Evolutionary conservation across 2,888 invertebrate genomes (phyloP), one percentile per base, ranked within the genome.

Genomic region (Sipunculus nudus): DNA sequence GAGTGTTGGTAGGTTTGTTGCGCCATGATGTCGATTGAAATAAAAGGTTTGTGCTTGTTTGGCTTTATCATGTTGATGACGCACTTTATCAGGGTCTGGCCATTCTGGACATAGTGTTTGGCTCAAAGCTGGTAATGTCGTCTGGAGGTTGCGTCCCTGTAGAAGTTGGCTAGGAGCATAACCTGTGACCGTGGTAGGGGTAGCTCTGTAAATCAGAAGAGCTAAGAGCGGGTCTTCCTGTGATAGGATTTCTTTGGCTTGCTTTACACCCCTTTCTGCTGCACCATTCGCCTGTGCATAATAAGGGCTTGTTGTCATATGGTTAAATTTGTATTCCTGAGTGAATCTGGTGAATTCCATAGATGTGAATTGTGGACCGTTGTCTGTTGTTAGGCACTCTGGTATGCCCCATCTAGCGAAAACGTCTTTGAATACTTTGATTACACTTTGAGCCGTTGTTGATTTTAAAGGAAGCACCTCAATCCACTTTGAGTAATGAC

Each of bases 401-500:
- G 41, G 39, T 6, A 40, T 41, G 5, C 21, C 53, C 6, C 6
- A 43, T 16, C 41, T 8, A 5, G 41, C 19, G 41, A 53, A 53
- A 8, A 53, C 8, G 28, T 41, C 6, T n/a, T 41, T 43, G 41
- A 53, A n/a, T n/a, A 21, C n/a, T 10, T 25, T 6, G 13, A 41
- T 28, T 10, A 53, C n/a, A 10, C 41, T 21, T 4, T 26, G 13
- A 25, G 26, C 19, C 5, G 47, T 47, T 26, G 47, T 47, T 13
- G 13, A 26, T 10, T 13, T 16, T 38, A 53, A 16, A 6, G 5
- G 10, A 6, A 21, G 21, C 8, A 54, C 31, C 25, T 54, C 54
- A 48, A 54, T 54, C 16, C 10, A 54, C 23, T 47, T 28, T 4
- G 67, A 61, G 28, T 41, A 67, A 38, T 70, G n/a, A n/a, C n/a